Conservation (phyloP, 2,113 vertebrate genomes). For the Leptosomus discolor region DNA sequence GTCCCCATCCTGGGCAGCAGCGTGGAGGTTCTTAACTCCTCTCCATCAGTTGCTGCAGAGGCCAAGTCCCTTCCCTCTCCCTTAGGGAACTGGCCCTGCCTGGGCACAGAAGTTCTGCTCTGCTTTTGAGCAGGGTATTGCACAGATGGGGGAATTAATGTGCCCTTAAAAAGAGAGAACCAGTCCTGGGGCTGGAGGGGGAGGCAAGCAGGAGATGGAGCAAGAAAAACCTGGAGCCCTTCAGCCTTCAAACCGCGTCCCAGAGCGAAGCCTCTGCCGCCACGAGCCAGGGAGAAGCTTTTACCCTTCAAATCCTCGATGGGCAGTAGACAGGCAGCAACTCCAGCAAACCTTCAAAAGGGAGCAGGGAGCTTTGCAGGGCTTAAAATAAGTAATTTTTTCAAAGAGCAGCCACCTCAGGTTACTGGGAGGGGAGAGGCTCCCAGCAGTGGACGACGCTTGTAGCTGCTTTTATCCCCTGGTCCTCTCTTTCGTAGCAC, state of each 20-base stretch:
- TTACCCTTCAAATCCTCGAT: too few relatives aligned
- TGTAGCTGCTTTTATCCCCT: not conserved
- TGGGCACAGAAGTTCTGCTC: not conserved
- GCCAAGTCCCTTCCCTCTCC: not conserved
- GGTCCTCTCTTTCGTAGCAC: not conserved
- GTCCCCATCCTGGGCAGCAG: not conserved
- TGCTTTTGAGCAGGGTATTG: too few relatives aligned
- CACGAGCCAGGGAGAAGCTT: not conserved
- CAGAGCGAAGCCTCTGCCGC: not conserved
- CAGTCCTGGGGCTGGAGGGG: not conserved
- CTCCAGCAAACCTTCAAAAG: not conserved
- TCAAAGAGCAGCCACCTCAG: not conserved
- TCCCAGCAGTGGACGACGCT: not conserved
- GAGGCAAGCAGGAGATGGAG: not conserved
- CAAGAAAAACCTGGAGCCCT: not conserved
- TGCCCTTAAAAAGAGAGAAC: not conserved
- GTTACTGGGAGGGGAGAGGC: not conserved
- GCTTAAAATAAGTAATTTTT: accelerated
- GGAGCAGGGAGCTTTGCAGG: not conserved
- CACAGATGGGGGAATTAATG: not conserved
- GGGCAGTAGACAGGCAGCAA: not conserved
- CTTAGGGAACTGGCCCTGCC: not conserved
- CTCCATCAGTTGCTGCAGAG: not conserved
- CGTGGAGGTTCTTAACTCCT: accelerated
- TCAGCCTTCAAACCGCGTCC: not conserved